Base-by-base conservation (phyloP, 2,888 invertebrate species). In the Nasonia oneida region DNA sequence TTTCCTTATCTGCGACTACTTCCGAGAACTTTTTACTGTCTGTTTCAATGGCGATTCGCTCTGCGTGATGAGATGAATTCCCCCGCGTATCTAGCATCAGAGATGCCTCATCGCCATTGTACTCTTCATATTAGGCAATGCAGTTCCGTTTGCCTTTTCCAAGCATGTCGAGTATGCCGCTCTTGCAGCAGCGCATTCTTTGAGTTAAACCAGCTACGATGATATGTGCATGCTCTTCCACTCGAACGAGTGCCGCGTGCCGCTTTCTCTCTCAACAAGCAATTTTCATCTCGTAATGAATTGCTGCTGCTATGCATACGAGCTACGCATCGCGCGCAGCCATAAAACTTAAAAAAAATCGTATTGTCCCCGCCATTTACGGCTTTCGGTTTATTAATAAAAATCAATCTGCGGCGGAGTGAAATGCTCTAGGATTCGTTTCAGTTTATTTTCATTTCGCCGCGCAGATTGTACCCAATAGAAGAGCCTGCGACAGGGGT, bases 371-470 rank as follows among this genome's bases (percentile, higher is more conserved):
- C 8, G 33, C 10, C 2, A 33, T 29, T 67, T 29, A 12, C 33
- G 29, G 14, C 33, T 67, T 33, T 33, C 8, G 1, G 67, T 33
- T 29, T 33, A 67, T 29, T 61, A 61, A 61, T n/a, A 61, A 67
- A 29, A 67, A 14, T n/a, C 29, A 67, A 61, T 67, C 29, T 33
- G 33, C 14, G 3, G 47, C 29, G 29, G 64, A 12, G 23, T 18
- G 3, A 29, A 64, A 64, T 23, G 64, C 0, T 29, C 23, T 12
- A 64, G 29, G 29, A 64, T 29, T 12, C 47, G 73, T 73, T 47
- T 23, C 42, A 42, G 18, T 73, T 37, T 39, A 71, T 71, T 73
- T 73, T 73, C 73, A 42, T 42, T 73, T 67, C 23, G 12, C 23
- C 5, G 6, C 0, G 14, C 33, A 29, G 64, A 67, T 23, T 61